These are phyloP conservation scores for Aricia artaxerxes DNA, from an alignment of 2,888 invertebrate species.

Conservation along the genomic window DNA sequence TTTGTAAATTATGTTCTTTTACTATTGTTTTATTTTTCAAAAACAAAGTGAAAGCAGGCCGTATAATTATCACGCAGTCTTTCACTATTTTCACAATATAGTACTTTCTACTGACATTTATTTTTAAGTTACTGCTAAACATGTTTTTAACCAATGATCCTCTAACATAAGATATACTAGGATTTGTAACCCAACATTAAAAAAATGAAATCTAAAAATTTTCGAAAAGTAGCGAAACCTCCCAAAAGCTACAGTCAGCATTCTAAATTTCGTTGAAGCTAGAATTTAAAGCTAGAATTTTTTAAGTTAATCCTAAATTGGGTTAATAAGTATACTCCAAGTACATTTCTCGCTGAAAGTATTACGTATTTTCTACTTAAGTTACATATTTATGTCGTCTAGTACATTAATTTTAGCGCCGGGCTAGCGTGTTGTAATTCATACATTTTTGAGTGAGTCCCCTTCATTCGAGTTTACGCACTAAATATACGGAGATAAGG, in stretches of 20 bases:
- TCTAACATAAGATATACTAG: too few relatives aligned
- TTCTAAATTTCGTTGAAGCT: neutral
- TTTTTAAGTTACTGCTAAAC: too few relatives aligned
- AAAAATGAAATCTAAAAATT: too few relatives aligned
- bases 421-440: slow-evolving; percentile 16
- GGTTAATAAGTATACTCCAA: slow-evolving; percentile 8
- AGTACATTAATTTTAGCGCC: slow-evolving; percentile 19
- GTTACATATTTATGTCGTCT: slow-evolving; percentile 14
- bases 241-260: neutral
- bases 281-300: slow-evolving; percentile 1
- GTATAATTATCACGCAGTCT: too few relatives aligned
- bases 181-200: too few relatives aligned
- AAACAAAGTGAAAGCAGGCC: too few relatives aligned
- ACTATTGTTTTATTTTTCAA: too few relatives aligned
- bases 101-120: too few relatives aligned
- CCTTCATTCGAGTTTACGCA: neutral
- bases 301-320: neutral
- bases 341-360: neutral
- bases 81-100: too few relatives aligned
- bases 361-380: slow-evolving; percentile 13
- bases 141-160: too few relatives aligned
- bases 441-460: slow-evolving; percentile 18
- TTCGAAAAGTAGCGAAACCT: too few relatives aligned
- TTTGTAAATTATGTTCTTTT: too few relatives aligned
- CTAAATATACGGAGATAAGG: neutral